A percentile compares a stretch with the other conserved stretches of the same genome.
phyloP scores from a whole-genome alignment of 2,797 vertebrate species.

The Simalia tracyae region DNA sequence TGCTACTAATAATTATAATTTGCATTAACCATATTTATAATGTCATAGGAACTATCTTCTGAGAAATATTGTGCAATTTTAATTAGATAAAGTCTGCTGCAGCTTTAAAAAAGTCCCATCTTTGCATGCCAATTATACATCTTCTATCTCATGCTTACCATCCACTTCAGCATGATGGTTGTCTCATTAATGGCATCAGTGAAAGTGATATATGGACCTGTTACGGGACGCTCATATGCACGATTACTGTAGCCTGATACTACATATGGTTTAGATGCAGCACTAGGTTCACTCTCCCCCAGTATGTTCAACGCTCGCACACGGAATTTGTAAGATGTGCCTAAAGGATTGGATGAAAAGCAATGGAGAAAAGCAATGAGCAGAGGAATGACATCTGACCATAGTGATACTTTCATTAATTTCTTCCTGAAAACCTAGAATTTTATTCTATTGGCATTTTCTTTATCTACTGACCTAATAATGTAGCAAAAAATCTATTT shows the following conservation, averaged over 20 bases:
- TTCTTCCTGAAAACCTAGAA: slow-evolving; percentile 17
- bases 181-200: slow-evolving; percentile 97
- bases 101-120: not conserved
- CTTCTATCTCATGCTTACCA: slow-evolving; percentile 75
- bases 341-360: slow-evolving; percentile 64
- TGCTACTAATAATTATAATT: not conserved
- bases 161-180: slow-evolving; percentile 97
- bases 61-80: not conserved
- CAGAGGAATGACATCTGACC: not conserved
- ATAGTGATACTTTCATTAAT: not conserved
- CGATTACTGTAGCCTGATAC: slow-evolving; percentile 87
- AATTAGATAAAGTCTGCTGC: not conserved
- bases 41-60: not conserved
- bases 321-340: slow-evolving; percentile 93
- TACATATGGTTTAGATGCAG: slow-evolving; percentile 88
- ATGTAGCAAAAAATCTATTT: not conserved
- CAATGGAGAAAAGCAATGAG: not conserved
- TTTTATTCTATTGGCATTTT: not conserved
- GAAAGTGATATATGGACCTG: slow-evolving; percentile 97
- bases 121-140: not conserved
- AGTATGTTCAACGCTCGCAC: slow-evolving; percentile 94
- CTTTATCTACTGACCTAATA: not conserved
- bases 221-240: slow-evolving; percentile 85
- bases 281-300: slow-evolving; percentile 92
- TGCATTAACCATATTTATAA: not conserved